A percentile compares a stretch with the other conserved stretches of the same genome.
Evolutionary conservation across 2,888 invertebrate species (phyloP).

Genomic region (Caradrina clavipalpis): DNA sequence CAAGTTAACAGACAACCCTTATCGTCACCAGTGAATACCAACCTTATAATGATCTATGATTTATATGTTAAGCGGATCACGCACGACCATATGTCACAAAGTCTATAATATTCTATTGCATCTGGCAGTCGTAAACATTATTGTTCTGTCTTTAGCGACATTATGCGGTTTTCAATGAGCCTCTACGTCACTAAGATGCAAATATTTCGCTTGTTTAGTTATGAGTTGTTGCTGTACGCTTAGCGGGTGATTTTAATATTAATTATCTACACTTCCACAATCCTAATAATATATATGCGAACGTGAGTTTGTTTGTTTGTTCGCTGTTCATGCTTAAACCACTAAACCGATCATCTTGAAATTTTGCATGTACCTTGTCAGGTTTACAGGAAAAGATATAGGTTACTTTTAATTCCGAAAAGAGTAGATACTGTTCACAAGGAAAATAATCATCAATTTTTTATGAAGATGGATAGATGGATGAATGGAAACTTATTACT

Average conservation of each 20-base stretch:
- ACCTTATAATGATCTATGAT: constrained; percentile 63
- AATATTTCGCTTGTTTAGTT: constrained; percentile 56
- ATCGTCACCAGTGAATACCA: constrained; percentile 36
- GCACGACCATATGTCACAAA: constrained; percentile 71
- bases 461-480: too few species aligned
- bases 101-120: constrained; percentile 74
- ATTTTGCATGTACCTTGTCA: not conserved
- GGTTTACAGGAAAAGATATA: too few species aligned
- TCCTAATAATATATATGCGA: not conserved
- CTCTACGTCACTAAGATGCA: constrained; percentile 48
- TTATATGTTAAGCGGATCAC: constrained; percentile 71
- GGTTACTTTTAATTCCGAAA: too few species aligned
- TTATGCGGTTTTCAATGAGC: constrained; percentile 72
- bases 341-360: not conserved
- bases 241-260: constrained; percentile 52
- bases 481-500: too few species aligned
- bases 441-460: too few species aligned
- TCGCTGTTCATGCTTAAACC: too few species aligned
- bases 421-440: too few species aligned
- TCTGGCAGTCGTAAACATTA: constrained; percentile 74
- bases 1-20: not conserved
- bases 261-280: constrained; percentile 22
- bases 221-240: constrained; percentile 44
- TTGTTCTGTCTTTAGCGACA: constrained; percentile 74
- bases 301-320: too few species aligned